phyloP scores from a whole-genome alignment of 2,113 vertebrate genomes.

The Solea solea region DNA sequence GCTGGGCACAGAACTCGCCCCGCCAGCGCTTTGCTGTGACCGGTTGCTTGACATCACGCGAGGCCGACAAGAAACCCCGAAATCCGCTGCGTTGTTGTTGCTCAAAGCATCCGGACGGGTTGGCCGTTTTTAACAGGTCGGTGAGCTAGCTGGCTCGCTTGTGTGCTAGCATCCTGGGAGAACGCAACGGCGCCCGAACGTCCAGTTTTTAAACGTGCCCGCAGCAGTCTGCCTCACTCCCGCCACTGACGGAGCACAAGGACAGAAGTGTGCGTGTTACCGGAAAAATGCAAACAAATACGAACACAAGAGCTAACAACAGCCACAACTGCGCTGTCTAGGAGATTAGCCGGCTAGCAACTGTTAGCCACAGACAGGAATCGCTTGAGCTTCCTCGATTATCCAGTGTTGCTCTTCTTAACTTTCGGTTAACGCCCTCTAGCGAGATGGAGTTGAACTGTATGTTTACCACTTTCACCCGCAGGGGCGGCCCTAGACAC shows the following conservation, averaged over 20 bases:
- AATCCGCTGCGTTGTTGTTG: slow-evolving; percentile 51
- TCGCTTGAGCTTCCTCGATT: slow-evolving; percentile 58
- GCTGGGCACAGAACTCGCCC: slow-evolving; percentile 78
- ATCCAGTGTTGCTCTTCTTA: background rate
- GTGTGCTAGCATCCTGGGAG: slow-evolving; percentile 64
- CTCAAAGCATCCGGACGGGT: slow-evolving; percentile 77
- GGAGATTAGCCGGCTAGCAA: slow-evolving; percentile 67
- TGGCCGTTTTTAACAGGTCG: slow-evolving; percentile 41
- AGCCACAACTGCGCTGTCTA: slow-evolving; percentile 48
- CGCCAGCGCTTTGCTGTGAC: slow-evolving; percentile 70
- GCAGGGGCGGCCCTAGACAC: too few relatives aligned
- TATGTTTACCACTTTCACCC: background rate
- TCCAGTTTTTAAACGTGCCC: slow-evolving; percentile 8
- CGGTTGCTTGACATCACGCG: slow-evolving; percentile 79
- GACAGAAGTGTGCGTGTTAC: background rate
- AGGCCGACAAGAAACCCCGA: slow-evolving; percentile 67
- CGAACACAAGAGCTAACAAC: background rate
- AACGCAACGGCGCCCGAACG: slow-evolving; percentile 42
- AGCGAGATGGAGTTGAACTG: slow-evolving; percentile 45
- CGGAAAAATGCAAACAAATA: slow-evolving; percentile 3
- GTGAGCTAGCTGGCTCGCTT: slow-evolving; percentile 53
- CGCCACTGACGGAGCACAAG: background rate
- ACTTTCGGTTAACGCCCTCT: slow-evolving; percentile 37
- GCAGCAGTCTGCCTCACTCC: background rate
- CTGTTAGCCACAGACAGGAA: slow-evolving; percentile 59